Conservation (phyloP, 2,797 vertebrate genomes). For the Tapera naevia region DNA sequence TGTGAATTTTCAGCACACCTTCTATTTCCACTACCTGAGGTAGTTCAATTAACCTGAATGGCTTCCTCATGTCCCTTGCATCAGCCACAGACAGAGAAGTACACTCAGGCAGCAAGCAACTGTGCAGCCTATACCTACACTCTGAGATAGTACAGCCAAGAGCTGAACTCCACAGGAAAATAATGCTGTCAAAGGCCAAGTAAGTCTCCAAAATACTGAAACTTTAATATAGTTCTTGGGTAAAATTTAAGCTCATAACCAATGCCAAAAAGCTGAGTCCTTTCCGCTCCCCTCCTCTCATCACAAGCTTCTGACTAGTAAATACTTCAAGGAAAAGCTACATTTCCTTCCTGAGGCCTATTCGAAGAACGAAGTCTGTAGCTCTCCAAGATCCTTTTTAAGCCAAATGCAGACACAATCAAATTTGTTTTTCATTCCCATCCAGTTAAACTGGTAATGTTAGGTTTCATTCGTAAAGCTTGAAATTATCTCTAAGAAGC, state of each 20-base stretch:
- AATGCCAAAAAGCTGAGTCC: rapidly evolving
- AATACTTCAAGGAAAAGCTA: neutral
- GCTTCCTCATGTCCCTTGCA: neutral
- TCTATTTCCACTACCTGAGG: neutral
- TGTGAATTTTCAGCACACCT: neutral
- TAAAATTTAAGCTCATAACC: neutral
- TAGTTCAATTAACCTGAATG: neutral
- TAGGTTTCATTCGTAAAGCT: neutral
- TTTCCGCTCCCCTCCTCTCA: neutral
- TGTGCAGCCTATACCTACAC: neutral
- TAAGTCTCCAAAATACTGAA: neutral
- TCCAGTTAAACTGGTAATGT: neutral
- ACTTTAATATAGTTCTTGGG: neutral
- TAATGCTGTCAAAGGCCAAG: neutral
- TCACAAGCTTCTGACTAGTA: neutral
- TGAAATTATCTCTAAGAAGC: neutral
- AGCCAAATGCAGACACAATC: neutral
- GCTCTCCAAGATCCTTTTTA: neutral
- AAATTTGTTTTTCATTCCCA: neutral
- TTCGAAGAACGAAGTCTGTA: neutral
- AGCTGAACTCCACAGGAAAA: neutral
- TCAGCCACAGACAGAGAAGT: neutral
- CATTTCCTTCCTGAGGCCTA: neutral
- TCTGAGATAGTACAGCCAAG: neutral
- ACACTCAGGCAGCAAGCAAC: neutral